Evolutionary conservation across 1,140 invertebrate species (phyloP).

Genomic region (Bombus fervidus): DNA sequence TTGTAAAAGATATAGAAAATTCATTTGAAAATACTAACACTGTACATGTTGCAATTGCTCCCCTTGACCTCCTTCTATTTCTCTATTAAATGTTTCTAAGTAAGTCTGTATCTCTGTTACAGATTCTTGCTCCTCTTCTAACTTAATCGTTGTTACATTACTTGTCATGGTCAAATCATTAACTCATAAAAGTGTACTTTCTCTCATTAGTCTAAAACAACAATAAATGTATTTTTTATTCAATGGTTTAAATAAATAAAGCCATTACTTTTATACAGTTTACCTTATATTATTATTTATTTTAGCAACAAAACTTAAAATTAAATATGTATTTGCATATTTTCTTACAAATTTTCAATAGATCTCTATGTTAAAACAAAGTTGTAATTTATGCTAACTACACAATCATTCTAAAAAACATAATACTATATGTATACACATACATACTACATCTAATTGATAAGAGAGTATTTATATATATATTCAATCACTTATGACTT

Average conservation of each 20-base stretch:
- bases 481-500: not conserved
- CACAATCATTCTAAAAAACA: not conserved
- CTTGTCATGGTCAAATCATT: constrained; percentile 76
- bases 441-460: not conserved
- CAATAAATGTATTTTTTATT: not conserved
- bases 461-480: not conserved
- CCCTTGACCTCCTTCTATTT: constrained; percentile 87
- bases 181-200: constrained; percentile 48
- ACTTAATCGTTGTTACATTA: constrained; percentile 78
- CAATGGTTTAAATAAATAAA: not conserved
- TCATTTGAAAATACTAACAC: constrained; percentile 75
- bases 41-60: constrained; percentile 82
- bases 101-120: constrained; percentile 93
- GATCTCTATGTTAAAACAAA: not conserved
- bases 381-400: not conserved
- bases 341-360: not conserved
- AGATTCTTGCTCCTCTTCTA: constrained; percentile 80
- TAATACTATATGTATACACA: not conserved
- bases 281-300: not conserved
- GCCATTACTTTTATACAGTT: not conserved
- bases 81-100: constrained; percentile 92
- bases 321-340: not conserved
- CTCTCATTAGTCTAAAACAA: constrained; percentile 57
- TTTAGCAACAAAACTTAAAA: not conserved
- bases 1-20: not conserved